phyloP scores from a whole-genome alignment of 2,797 vertebrate genomes.

The Poecile montanus region DNA sequence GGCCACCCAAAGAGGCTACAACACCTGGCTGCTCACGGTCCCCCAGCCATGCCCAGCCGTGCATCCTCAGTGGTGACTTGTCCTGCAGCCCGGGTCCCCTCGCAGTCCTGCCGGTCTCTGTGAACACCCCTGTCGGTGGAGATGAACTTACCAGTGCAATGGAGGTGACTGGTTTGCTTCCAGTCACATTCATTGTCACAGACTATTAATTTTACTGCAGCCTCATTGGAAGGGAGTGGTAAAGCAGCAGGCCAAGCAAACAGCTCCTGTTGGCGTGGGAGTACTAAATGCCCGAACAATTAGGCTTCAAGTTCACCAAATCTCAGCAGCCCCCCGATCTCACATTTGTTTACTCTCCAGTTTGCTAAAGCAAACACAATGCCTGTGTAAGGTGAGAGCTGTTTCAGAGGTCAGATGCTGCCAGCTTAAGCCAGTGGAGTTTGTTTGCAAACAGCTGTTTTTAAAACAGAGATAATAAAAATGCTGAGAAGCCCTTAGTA shows the following conservation, averaged over 20 bases:
- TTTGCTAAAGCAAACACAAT: not conserved
- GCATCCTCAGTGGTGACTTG: not conserved
- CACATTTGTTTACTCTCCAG: not conserved
- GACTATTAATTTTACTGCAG: constrained; percentile 75
- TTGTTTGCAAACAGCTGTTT: not conserved
- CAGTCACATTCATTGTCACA: constrained; percentile 70
- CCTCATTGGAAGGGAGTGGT: constrained; percentile 64
- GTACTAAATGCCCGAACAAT: not conserved
- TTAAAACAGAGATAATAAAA: not conserved
- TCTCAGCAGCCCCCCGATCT: not conserved
- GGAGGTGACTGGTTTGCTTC: constrained; percentile 62
- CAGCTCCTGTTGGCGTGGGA: not conserved
- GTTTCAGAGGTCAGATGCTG: not conserved
- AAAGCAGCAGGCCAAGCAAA: constrained; percentile 22
- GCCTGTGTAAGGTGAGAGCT: not conserved
- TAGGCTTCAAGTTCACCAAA: not conserved
- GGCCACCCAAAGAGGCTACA: not conserved
- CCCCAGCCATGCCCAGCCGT: not conserved
- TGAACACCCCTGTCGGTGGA: not conserved
- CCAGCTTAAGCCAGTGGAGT: not conserved
- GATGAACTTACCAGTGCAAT: not conserved
- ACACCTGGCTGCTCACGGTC: not conserved
- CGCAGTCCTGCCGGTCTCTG: rapidly evolving
- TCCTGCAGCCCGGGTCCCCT: rapidly evolving
- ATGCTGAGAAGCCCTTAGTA: not conserved